Evolutionary conservation across 1,140 invertebrate species (phyloP).

Genomic region (Cydia strobilella): DNA sequence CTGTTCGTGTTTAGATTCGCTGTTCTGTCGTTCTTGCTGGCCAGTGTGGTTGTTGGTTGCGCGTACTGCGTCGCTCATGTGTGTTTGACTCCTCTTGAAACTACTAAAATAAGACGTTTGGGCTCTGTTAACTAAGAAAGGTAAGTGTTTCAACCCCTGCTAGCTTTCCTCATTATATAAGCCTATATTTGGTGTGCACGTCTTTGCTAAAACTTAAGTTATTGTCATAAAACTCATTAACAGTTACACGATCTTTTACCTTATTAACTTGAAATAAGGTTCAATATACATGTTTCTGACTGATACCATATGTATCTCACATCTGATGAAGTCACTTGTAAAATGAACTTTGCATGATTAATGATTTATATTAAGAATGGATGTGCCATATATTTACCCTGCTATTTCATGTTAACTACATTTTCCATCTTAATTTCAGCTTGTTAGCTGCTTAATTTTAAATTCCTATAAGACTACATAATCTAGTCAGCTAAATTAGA

Average conservation of each 20-base stretch:
- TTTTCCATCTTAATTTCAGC: neutral
- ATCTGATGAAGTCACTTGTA: neutral
- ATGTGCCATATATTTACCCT: neutral
- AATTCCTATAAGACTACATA: neutral
- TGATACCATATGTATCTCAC: neutral
- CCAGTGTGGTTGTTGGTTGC: slow-evolving; percentile 54
- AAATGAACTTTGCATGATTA: neutral
- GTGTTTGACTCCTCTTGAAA: slow-evolving; percentile 63
- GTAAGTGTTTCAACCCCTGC: slow-evolving; percentile 44
- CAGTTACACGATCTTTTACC: too few species aligned
- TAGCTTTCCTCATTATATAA: neutral
- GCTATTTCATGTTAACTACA: neutral
- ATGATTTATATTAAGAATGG: neutral
- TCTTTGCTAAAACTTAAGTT: slow-evolving; percentile 37
- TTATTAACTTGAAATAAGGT: neutral
- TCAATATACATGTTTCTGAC: neutral
- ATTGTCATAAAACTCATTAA: neutral
- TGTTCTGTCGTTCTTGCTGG: slow-evolving; percentile 57
- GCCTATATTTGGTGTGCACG: slow-evolving; percentile 28
- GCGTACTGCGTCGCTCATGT: slow-evolving; percentile 60
- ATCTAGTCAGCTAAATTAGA: neutral
- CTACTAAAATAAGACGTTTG: slow-evolving; percentile 63
- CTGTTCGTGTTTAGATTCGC: slow-evolving; percentile 59
- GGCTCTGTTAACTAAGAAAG: slow-evolving; percentile 51
- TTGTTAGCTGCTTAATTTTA: neutral